Conservation (phyloP, 1,140 invertebrate genomes). For the Drosophila pseudoobscura region DNA sequence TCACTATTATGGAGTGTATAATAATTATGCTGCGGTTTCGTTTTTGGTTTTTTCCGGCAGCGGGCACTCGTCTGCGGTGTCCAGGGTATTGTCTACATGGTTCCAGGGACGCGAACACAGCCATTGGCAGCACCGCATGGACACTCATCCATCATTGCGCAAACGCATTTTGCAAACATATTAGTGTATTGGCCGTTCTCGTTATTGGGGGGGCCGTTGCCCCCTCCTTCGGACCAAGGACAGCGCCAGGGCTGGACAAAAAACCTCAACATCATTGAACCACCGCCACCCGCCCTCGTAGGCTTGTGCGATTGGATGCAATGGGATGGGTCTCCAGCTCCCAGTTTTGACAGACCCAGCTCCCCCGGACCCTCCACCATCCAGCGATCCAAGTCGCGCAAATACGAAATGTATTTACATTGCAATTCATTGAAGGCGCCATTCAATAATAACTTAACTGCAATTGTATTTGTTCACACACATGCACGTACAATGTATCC, state of each 20-base stretch:
- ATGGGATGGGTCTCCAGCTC: too few relatives aligned
- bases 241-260: too few relatives aligned
- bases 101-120: background rate
- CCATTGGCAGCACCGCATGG: background rate
- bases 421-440: constrained; percentile 21
- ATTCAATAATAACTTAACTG: constrained; percentile 50
- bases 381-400: constrained; percentile 14
- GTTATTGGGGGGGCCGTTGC: too few relatives aligned
- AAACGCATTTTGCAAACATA: constrained; percentile 31
- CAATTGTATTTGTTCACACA: constrained; percentile 3
- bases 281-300: constrained; percentile 10
- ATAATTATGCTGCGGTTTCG: constrained; percentile 65
- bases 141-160: constrained; percentile 13
- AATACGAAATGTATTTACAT: constrained; percentile 64
- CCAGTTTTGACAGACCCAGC: too few relatives aligned
- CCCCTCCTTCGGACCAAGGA: too few relatives aligned
- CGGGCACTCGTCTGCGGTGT: constrained; percentile 14
- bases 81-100: constrained; percentile 11
- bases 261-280: constrained; percentile 32
- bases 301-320: background rate
- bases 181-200: constrained; percentile 32
- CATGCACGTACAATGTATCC: too few relatives aligned
- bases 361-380: background rate
- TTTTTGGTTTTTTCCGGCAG: constrained; percentile 30
- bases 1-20: constrained; percentile 56